These are phyloP conservation scores for Sebastes iracundus DNA, from an alignment of 2,797 vertebrate genomes.

Conservation along the genomic window DNA sequence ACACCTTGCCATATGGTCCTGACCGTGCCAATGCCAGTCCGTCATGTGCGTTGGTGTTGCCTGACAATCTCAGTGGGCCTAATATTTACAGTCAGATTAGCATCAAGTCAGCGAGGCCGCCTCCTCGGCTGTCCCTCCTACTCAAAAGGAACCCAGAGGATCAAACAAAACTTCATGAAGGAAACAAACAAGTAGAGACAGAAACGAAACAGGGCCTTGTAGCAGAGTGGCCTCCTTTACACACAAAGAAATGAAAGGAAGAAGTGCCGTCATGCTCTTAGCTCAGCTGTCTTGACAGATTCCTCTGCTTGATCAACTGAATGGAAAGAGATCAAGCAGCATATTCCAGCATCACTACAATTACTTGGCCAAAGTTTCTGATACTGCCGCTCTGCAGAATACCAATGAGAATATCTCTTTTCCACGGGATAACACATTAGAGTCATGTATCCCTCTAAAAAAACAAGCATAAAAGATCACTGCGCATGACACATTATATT, in stretches of 20 bases:
- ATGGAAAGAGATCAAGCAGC: constrained; percentile 70
- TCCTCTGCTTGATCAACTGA: constrained; percentile 62
- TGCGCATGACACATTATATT: constrained; percentile 30
- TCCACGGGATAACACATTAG: not conserved
- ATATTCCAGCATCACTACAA: constrained; percentile 60
- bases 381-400: constrained; percentile 43
- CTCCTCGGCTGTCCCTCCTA: constrained; percentile 12
- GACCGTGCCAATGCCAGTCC: constrained; percentile 23
- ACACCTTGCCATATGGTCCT: constrained; percentile 47
- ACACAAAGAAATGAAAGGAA: constrained; percentile 13
- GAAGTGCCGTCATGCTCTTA: not conserved
- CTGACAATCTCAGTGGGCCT: constrained; percentile 19
- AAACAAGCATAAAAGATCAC: constrained; percentile 40
- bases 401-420: constrained; percentile 34
- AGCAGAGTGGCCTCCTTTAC: constrained; percentile 2
- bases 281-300: constrained; percentile 52
- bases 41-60: constrained; percentile 20
- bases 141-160: constrained; percentile 34
- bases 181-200: constrained; percentile 41
- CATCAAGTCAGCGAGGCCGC: constrained; percentile 26
- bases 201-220: constrained; percentile 4
- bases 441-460: constrained; percentile 23
- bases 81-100: constrained; percentile 42
- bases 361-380: constrained; percentile 46
- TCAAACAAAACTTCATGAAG: constrained; percentile 60